Percentiles rank a stretch among this genome's conserved stretches.
These are phyloP conservation scores for Rhopalosiphum nymphaeae DNA, from an alignment of 2,888 invertebrate genomes.

Conservation along the genomic window DNA sequence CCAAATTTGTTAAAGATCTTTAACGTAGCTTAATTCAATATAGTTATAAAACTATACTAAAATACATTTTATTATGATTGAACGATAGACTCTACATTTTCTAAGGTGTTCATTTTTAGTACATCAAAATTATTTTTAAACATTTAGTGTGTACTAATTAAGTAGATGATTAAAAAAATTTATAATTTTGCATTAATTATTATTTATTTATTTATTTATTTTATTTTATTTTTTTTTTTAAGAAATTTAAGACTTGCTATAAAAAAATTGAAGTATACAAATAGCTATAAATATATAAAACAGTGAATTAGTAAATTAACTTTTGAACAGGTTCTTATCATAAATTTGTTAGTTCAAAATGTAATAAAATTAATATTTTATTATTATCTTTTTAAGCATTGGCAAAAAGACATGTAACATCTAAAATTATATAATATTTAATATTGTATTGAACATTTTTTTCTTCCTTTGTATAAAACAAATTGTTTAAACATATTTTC, in stretches of 20 bases:
- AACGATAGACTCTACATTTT: conserved; percentile 60
- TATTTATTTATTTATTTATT: conserved; percentile 24
- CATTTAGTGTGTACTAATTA: not conserved
- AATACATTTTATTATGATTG: conserved; percentile 47
- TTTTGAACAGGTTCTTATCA: not conserved
- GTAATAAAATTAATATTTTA: not conserved
- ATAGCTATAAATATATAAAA: not conserved
- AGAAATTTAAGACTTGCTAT: not conserved
- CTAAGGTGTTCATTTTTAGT: conserved; percentile 58
- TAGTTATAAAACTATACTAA: conserved; percentile 40
- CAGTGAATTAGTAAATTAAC: not conserved
- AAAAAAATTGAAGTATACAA: not conserved
- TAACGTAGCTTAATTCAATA: conserved; percentile 55
- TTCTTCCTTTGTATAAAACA: not conserved
- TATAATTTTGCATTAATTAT: conserved; percentile 26
- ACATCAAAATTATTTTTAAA: conserved; percentile 62
- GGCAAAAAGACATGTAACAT: not conserved
- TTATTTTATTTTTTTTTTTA: conserved; percentile 18
- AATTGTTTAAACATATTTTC: not conserved
- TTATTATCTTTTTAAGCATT: not conserved
- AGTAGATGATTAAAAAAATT: conserved; percentile 23
- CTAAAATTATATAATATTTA: not conserved
- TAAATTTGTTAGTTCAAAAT: not conserved
- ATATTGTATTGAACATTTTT: conserved; percentile 29
- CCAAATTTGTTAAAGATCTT: conserved; percentile 62